A percentile compares a stretch with the other conserved stretches of the same genome.
These are phyloP conservation scores for Cylas formicarius DNA, from an alignment of 1,140 invertebrate genomes.

Conservation along the genomic window DNA sequence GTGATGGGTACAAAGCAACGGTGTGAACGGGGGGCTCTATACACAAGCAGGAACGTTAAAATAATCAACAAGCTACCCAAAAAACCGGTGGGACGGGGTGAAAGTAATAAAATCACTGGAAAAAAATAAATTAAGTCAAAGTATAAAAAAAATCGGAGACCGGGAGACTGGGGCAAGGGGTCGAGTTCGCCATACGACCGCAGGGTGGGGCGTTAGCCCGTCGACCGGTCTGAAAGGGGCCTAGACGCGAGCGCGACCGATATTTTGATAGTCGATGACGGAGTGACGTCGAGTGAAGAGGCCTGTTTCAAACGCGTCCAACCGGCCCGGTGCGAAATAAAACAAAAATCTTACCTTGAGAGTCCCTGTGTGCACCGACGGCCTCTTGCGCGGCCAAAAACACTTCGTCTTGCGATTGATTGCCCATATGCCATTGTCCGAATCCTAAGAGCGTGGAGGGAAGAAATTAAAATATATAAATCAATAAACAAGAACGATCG, in stretches of 20 bases:
- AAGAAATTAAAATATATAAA: too few relatives aligned
- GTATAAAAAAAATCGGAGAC: constrained; percentile 37
- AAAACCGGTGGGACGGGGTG: constrained; percentile 25
- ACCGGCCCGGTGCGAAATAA: constrained; percentile 34
- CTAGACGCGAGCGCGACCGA: background rate
- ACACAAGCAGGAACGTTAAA: constrained; percentile 25
- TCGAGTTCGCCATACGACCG: constrained; percentile 35
- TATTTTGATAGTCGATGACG: background rate
- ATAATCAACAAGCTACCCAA: constrained; percentile 30
- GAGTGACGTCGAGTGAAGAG: constrained; percentile 1
- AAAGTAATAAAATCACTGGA: constrained; percentile 14
- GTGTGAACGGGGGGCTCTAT: constrained; percentile 10
- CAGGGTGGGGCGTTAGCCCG: constrained; percentile 26
- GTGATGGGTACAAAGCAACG: constrained; percentile 23
- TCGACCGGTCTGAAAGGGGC: constrained; percentile 20
- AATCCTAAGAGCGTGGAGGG: constrained; percentile 43
- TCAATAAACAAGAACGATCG: too few relatives aligned
- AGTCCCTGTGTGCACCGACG: constrained; percentile 62
- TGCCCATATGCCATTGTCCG: constrained; percentile 59
- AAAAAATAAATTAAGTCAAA: constrained; percentile 18
- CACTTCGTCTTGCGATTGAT: constrained; percentile 63
- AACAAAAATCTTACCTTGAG: constrained; percentile 62
- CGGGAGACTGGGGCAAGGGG: constrained; percentile 33
- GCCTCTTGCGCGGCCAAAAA: constrained; percentile 65
- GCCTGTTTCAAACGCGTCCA: constrained; percentile 24